These are phyloP conservation scores for Hemaris fuciformis DNA, from an alignment of 2,888 invertebrate species.

Conservation along the genomic window DNA sequence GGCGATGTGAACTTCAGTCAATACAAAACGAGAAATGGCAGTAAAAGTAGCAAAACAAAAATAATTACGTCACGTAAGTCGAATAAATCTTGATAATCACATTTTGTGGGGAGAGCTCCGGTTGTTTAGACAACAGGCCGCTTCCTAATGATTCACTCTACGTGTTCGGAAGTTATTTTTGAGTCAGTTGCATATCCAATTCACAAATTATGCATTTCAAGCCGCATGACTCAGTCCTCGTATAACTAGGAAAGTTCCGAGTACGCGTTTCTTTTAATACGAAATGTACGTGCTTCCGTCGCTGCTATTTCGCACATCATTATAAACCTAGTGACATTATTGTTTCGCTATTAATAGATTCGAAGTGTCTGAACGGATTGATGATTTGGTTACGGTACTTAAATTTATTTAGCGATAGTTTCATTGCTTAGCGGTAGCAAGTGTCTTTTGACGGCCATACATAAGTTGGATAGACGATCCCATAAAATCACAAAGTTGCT, in stretches of 20 bases:
- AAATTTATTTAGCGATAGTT: background rate
- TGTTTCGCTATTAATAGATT: background rate
- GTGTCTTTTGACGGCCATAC: too few species aligned
- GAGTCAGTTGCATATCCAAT: slow-evolving; percentile 1
- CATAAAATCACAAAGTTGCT: too few species aligned
- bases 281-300: slow-evolving; percentile 13
- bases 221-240: background rate
- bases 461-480: too few species aligned
- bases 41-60: background rate
- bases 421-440: too few species aligned
- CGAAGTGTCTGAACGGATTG: background rate
- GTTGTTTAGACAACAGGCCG: background rate
- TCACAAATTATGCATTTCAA: slow-evolving; percentile 6
- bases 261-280: background rate
- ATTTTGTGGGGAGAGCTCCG: background rate
- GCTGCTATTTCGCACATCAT: background rate
- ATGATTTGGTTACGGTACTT: background rate
- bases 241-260: background rate
- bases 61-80: background rate
- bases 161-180: background rate
- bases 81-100: background rate
- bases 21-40: background rate
- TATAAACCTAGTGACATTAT: slow-evolving; percentile 14
- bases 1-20: background rate
- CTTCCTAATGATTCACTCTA: slow-evolving; percentile 3